A percentile compares a stretch with the other conserved stretches of the same genome.
Evolutionary conservation across 2,888 invertebrate species (phyloP).

Genomic region (Parochlus steinenii): DNA sequence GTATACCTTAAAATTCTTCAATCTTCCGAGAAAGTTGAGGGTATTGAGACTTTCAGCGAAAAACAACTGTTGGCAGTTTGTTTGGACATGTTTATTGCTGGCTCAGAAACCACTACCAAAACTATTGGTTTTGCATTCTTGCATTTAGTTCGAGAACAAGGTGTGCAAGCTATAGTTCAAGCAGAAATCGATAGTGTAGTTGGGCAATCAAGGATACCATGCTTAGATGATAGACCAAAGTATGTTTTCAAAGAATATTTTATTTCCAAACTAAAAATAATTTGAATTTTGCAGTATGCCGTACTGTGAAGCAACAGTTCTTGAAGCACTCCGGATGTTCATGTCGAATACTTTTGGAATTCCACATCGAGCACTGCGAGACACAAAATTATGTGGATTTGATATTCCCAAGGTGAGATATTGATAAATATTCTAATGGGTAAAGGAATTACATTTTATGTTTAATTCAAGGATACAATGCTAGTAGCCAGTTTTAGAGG

Average conservation of each 20-base stretch:
- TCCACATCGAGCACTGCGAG: slow-evolving; percentile 58
- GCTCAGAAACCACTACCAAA: slow-evolving; percentile 72
- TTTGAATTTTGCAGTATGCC: slow-evolving; percentile 44
- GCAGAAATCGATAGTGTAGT: slow-evolving; percentile 60
- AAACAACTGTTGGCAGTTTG: slow-evolving; percentile 62
- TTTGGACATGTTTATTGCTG: slow-evolving; percentile 75
- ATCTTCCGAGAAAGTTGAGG: slow-evolving; percentile 33
- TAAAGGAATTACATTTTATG: slow-evolving; percentile 3
- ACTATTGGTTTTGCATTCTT: slow-evolving; percentile 60
- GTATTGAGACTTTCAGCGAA: slow-evolving; percentile 40
- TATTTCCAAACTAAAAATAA: slow-evolving; percentile 9
- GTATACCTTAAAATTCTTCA: slow-evolving; percentile 54
- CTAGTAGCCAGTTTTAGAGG: slow-evolving; percentile 59
- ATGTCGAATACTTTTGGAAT: slow-evolving; percentile 63
- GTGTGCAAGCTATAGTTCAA: slow-evolving; percentile 57
- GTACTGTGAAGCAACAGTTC: slow-evolving; percentile 59
- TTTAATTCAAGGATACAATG: slow-evolving; percentile 51
- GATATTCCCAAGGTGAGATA: slow-evolving; percentile 52
- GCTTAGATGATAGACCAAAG: slow-evolving; percentile 52
- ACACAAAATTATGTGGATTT: slow-evolving; percentile 55
- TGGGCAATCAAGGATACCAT: slow-evolving; percentile 49
- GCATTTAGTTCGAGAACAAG: slow-evolving; percentile 51
- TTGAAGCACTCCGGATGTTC: slow-evolving; percentile 65
- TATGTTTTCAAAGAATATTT: slow-evolving; percentile 26
- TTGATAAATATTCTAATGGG: neutral